phyloP scores from a whole-genome alignment of 2,113 vertebrate species.

The Isurus oxyrinchus region DNA sequence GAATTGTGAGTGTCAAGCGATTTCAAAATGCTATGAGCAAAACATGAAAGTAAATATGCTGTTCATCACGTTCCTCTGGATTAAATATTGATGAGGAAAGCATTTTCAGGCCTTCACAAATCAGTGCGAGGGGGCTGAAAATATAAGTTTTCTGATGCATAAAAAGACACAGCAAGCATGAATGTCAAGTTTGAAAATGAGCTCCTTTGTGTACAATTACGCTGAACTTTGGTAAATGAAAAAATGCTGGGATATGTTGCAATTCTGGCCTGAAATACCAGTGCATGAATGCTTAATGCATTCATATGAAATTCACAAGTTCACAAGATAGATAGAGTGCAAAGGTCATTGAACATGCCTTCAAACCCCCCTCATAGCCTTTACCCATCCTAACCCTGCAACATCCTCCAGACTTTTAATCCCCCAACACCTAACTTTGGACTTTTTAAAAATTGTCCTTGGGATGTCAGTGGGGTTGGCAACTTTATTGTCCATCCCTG shows the following conservation, averaged over 20 bases:
- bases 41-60: neutral
- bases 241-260: neutral
- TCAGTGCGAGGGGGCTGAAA: neutral
- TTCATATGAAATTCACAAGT: neutral
- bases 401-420: neutral
- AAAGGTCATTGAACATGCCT: neutral
- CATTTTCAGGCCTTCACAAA: neutral
- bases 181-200: conserved; percentile 26
- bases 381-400: neutral
- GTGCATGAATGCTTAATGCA: neutral
- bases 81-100: neutral
- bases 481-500: neutral
- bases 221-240: conserved; percentile 30
- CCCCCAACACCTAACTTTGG: neutral
- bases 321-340: neutral
- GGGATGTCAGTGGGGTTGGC: neutral
- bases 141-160: conserved; percentile 8
- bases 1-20: neutral
- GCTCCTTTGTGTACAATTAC: neutral
- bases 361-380: neutral
- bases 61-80: too few species aligned
- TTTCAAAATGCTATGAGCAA: conserved; percentile 4
- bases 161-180: neutral
- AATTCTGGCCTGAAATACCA: neutral
- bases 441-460: neutral